These are phyloP conservation scores for Trichogramma evanescens DNA, from an alignment of 2,888 invertebrate species.

Conservation along the genomic window DNA sequence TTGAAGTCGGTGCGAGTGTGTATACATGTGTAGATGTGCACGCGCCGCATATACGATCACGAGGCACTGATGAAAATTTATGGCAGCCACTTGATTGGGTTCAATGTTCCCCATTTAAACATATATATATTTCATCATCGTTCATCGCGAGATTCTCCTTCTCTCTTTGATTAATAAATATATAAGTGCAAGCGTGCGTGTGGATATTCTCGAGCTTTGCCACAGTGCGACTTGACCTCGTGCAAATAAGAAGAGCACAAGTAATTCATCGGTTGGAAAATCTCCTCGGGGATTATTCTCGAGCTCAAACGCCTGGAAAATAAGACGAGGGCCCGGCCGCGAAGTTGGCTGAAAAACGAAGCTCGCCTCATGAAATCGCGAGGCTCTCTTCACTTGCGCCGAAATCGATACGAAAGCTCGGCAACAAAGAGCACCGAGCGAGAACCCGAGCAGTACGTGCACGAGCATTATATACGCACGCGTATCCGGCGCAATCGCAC, in stretches of 20 bases:
- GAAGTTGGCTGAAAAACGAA: no score
- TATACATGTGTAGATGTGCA: no score
- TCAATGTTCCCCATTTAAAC: constrained; percentile 38
- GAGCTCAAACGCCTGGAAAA: no score
- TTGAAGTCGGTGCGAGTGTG: constrained; percentile 20
- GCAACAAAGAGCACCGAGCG: not conserved
- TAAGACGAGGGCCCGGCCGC: no score
- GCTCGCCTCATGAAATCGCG: constrained; percentile 16
- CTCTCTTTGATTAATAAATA: not conserved
- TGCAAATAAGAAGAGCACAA: no score
- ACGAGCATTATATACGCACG: no score
- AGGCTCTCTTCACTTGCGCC: not conserved
- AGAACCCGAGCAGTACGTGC: not conserved
- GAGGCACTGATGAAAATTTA: constrained; percentile 44
- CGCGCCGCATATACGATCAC: no score
- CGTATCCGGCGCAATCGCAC: not conserved
- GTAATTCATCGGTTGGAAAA: no score
- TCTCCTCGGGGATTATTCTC: no score
- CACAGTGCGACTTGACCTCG: not conserved
- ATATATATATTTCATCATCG: constrained; percentile 36
- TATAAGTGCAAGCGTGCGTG: not conserved
- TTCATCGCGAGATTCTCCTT: constrained; percentile 4
- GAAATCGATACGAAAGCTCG: constrained; percentile 9
- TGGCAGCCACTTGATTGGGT: constrained; percentile 46
- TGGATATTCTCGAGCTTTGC: not conserved